Evolutionary conservation across 2,113 vertebrate genomes (phyloP).

Genomic region (Gobius niger): DNA sequence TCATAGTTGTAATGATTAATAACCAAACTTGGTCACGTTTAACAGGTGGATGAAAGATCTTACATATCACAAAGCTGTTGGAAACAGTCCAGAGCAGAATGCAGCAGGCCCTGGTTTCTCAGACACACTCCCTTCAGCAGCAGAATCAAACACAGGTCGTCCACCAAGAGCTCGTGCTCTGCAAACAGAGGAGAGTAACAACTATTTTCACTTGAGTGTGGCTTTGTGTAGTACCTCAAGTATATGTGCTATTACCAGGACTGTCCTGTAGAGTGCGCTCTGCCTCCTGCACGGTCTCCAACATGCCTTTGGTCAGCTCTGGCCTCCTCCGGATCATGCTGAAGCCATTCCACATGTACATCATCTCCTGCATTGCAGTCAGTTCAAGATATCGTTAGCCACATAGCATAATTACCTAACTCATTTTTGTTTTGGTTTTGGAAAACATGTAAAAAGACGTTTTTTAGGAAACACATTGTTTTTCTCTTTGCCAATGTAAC

Average conservation of each 20-base stretch:
- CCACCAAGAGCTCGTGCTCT: conserved; percentile 72
- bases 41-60: conserved; percentile 1
- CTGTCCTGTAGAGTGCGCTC: conserved; percentile 72
- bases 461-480: no score
- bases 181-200: neutral
- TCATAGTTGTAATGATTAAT: neutral
- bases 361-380: conserved; percentile 77
- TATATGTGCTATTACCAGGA: conserved; percentile 58
- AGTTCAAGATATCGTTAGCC: no score
- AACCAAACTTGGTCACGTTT: neutral
- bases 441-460: no score
- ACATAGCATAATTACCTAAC: no score
- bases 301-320: conserved; percentile 76
- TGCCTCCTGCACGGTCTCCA: conserved; percentile 75
- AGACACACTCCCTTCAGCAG: conserved; percentile 80
- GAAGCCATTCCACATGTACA: conserved; percentile 87
- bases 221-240: neutral
- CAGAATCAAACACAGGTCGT: conserved; percentile 75
- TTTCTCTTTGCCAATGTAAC: no score
- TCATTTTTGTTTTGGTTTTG: no score
- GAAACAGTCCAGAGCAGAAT: conserved; percentile 76
- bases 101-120: conserved; percentile 73
- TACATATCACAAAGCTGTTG: conserved; percentile 70
- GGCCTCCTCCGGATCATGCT: conserved; percentile 76
- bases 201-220: neutral